phyloP scores from a whole-genome alignment of 2,888 invertebrate species.

The Melanostoma scalare region DNA sequence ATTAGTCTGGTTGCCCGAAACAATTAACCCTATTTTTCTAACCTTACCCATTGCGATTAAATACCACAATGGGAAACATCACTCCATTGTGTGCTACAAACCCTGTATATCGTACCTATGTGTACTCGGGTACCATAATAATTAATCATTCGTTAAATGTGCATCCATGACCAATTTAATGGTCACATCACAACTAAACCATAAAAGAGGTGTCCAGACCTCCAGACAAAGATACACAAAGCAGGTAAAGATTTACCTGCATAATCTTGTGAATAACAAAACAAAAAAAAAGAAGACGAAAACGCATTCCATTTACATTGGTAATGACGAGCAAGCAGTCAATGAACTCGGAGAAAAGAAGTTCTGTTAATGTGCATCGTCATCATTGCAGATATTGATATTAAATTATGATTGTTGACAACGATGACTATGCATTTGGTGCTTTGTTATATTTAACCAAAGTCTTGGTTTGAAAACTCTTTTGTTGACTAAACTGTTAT shows the following conservation, averaged over 20 bases:
- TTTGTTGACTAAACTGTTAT: too few relatives aligned
- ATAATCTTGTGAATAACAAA: slow-evolving; percentile 24
- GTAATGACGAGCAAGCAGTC: slow-evolving; percentile 34
- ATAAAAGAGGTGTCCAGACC: not conserved
- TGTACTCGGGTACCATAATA: slow-evolving; percentile 35
- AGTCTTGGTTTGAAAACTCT: too few relatives aligned
- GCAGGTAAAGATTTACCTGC: slow-evolving; percentile 7
- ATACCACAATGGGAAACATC: slow-evolving; percentile 6
- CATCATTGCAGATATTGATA: slow-evolving; percentile 18
- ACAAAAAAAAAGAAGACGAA: slow-evolving; percentile 5
- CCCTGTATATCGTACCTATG: slow-evolving; percentile 18
- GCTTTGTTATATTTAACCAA: not conserved
- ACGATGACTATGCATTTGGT: not conserved
- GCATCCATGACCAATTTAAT: slow-evolving; percentile 57
- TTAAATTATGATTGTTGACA: slow-evolving; percentile 17
- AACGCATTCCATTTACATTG: slow-evolving; percentile 46
- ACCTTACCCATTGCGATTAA: slow-evolving; percentile 27
- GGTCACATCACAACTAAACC: slow-evolving; percentile 31
- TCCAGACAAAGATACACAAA: slow-evolving; percentile 31
- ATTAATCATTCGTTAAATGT: slow-evolving; percentile 63
- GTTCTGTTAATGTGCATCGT: slow-evolving; percentile 8
- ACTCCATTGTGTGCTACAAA: slow-evolving; percentile 27
- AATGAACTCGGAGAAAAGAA: slow-evolving; percentile 50
- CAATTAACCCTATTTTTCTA: slow-evolving; percentile 24
- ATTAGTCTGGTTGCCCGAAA: slow-evolving; percentile 16